phyloP scores from a whole-genome alignment of 35 echinoderm and acorn worm species.

The Antedon bifida region DNA sequence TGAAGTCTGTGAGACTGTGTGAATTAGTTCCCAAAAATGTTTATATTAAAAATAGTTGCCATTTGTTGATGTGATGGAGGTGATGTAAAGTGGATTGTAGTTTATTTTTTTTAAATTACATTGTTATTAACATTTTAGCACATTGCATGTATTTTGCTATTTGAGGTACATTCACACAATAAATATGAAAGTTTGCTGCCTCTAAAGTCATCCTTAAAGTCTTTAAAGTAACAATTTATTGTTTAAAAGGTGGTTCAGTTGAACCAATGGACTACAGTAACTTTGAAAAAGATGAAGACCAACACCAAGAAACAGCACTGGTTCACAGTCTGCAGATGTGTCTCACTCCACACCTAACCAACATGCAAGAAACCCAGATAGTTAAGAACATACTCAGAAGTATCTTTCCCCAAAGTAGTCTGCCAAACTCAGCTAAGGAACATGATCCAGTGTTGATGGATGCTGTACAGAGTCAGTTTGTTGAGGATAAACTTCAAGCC shows the following conservation, averaged over 20 bases:
- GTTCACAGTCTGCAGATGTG: slow-evolving; percentile 54
- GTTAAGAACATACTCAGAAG: slow-evolving; percentile 46
- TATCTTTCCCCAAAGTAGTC: slow-evolving; percentile 54
- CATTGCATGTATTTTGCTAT: too few species aligned
- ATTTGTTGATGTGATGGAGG: too few species aligned
- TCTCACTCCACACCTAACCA: slow-evolving; percentile 22
- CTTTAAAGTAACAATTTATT: too few species aligned
- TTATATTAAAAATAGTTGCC: too few species aligned
- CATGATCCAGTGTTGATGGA: slow-evolving; percentile 84
- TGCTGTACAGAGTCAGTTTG: slow-evolving; percentile 88
- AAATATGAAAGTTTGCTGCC: too few species aligned
- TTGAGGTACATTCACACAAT: too few species aligned
- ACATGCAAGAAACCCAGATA: slow-evolving; percentile 7
- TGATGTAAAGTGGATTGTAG: too few species aligned
- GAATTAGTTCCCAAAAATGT: too few species aligned
- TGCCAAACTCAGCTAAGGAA: slow-evolving; percentile 28
- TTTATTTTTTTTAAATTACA: too few species aligned
- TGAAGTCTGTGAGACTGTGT: too few species aligned
- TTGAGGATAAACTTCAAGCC: slow-evolving; percentile 77
- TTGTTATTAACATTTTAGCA: too few species aligned
- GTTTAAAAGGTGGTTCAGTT: neutral
- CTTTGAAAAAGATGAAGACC: slow-evolving; percentile 65
- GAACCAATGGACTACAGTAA: neutral
- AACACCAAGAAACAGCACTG: slow-evolving; percentile 56
- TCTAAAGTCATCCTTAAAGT: too few species aligned